A percentile compares a stretch with the other conserved stretches of the same genome.
Evolutionary conservation across 2,113 vertebrate genomes (phyloP).

Genomic region (Anser cygnoides): DNA sequence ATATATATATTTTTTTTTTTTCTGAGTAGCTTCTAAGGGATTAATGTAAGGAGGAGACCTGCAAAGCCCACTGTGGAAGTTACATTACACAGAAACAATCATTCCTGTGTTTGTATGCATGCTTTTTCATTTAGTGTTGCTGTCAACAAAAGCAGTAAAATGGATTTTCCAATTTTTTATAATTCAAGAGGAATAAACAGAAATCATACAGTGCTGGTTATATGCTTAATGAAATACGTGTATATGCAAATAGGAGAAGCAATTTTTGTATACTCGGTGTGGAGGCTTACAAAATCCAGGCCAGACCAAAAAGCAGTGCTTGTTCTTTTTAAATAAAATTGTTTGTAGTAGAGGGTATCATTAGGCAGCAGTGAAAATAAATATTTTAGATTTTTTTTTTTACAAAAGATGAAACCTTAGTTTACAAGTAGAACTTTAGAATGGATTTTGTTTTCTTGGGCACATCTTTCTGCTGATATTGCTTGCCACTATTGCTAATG

Average conservation of each 20-base stretch:
- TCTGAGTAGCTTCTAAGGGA: background rate
- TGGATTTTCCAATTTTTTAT: background rate
- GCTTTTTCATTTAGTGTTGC: background rate
- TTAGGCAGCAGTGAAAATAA: background rate
- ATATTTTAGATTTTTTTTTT: background rate
- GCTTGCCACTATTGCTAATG: background rate
- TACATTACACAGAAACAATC: background rate
- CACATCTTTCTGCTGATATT: accelerated
- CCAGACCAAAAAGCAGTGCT: background rate
- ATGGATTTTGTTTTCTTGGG: background rate
- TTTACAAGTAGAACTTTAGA: background rate
- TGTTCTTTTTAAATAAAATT: background rate
- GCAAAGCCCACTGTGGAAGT: background rate
- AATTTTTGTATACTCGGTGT: background rate
- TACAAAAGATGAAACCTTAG: accelerated
- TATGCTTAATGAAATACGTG: background rate
- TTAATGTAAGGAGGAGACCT: background rate
- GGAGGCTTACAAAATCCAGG: background rate
- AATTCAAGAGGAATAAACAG: background rate
- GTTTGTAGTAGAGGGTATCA: background rate
- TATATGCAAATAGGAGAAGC: background rate
- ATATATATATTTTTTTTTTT: background rate
- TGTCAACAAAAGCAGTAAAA: background rate
- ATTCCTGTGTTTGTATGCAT: background rate
- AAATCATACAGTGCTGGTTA: background rate